Base-by-base conservation (phyloP, 2,797 vertebrate species). In the Lerista edwardsae region DNA sequence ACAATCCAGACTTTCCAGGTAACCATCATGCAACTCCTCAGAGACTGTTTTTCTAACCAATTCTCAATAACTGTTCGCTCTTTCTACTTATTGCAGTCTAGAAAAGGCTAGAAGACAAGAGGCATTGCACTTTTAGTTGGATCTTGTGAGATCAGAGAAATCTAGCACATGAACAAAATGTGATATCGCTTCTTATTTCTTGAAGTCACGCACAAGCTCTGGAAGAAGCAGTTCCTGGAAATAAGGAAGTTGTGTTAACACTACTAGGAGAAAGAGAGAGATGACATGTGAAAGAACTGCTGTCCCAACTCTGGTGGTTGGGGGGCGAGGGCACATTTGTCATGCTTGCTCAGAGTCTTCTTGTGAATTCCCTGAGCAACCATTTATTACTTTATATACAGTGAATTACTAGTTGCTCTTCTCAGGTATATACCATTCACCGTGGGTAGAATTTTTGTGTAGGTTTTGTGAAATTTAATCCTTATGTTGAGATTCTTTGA, bases 1-100 rank as follows among this genome's bases (percentile, higher is more conserved):
- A 99, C 93, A 97, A 97, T 92, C 95, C 97, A 57, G 95, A 94
- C 86, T 96, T 98, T 92, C 95, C 97, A 95, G 98, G 98, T 99
- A 97, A 75, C 6, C 27, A 10, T 84, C 19, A 73, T 74, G 71
- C 1, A 0, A 36, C 55, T 31, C 34, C 27, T 55, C 36, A 21
- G 44, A 75, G 59, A 64, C 39, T 41, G 19, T 2, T 17, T 79
- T 36, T 79, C 17, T 59, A 69, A 23, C 39, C 19, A 82, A 21
- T 10, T 69, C 12, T 73, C 29, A 59, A 34, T 19, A 69, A 39
- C 36, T 55, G 31, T 75, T 31, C 6, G 17, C 19, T 39, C 27
- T 57, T 4, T 29, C 36, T 23, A 11, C 67, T 31, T 9, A 0
- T 65, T n/a, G 29, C 29, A 62, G 2, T 72, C 67, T 78, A 36